Evolutionary conservation across 2,113 vertebrate genomes (phyloP).

Genomic region (Puffinus mauretanicus): DNA sequence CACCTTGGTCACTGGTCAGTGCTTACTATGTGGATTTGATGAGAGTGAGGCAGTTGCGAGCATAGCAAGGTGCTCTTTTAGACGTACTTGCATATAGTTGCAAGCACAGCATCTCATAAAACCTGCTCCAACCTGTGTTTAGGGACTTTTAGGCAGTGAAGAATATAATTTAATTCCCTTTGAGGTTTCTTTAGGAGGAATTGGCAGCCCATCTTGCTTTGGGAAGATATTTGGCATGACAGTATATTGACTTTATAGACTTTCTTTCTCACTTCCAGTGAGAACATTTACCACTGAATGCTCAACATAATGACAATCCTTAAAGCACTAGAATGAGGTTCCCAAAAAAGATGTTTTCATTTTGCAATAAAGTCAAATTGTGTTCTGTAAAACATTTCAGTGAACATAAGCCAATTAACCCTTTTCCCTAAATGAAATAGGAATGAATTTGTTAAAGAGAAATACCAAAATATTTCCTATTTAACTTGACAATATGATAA

Average conservation of each 20-base stretch:
- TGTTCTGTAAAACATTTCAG: conserved; percentile 10
- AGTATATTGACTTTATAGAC: conserved; percentile 63
- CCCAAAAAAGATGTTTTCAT: conserved; percentile 14
- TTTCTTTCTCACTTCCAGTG: conserved; percentile 49
- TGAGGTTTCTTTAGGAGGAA: conserved; percentile 55
- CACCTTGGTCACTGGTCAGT: neutral
- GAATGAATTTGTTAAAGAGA: neutral
- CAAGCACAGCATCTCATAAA: conserved; percentile 46
- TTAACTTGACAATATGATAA: neutral
- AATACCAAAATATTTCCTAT: neutral
- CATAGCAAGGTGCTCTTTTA: conserved; percentile 14
- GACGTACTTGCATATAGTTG: conserved; percentile 3
- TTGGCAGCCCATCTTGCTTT: conserved; percentile 58
- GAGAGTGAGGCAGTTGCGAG: neutral
- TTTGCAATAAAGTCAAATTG: conserved; percentile 13
- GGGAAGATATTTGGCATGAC: conserved; percentile 65
- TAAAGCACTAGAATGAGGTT: conserved; percentile 12
- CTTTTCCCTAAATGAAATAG: neutral
- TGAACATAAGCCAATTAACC: neutral
- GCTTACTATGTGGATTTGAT: neutral
- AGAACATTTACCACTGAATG: conserved; percentile 40
- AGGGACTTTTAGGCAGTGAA: conserved; percentile 53
- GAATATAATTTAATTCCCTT: conserved; percentile 68
- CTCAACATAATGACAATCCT: conserved; percentile 46
- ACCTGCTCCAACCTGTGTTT: conserved; percentile 22